Evolutionary conservation across 2,888 invertebrate genomes (phyloP), one percentile per base, ranked within the genome.

Genomic region (Fragum sueziense): DNA sequence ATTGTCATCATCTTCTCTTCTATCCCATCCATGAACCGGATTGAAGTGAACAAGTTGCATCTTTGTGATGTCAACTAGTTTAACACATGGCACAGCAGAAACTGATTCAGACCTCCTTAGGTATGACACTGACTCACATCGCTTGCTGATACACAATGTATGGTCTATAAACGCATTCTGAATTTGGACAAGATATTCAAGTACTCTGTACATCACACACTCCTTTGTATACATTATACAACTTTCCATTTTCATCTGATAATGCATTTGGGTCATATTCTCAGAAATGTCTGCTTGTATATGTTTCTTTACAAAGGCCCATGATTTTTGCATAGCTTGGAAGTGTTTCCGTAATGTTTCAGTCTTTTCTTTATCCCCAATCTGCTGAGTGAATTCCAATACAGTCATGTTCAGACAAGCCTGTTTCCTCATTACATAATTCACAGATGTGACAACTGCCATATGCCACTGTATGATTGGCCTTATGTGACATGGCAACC

Each of bases 391-490:
- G 33, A 81, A 84, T 31, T 79, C 77, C 22, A 68, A 14, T 2
- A 84, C 79, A 52, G 80, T 72, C 74, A 73, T 69, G 22, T 80
- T 74, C 57, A 76, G 61, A 52, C 82, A 87, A 22, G 80, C 75
- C 1, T 74, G 70, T 59, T 79, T 82, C 59, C 79, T 81, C 61
- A 86, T 73, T 29, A 71, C 78, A 71, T 84, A 87, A 68, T 79
- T 85, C 29, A 71, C 71, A 62, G 71, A 73, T 31, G 79, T 34
- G 11, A 84, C 77, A 22, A 74, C 74, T 31, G 79, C 25, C 47
- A 82, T 31, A 47, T 87, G 86, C 87, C 87, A 87, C n/a, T 76
- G 82, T 3, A 87, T 31, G 17, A 87, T 77, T 9, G 68, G 41
- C 11, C 69, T 54, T 2, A 87, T 76, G 34, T 80, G 74, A 25